phyloP scores from a whole-genome alignment of 2,888 invertebrate species.

The Euzophera pinguis region DNA sequence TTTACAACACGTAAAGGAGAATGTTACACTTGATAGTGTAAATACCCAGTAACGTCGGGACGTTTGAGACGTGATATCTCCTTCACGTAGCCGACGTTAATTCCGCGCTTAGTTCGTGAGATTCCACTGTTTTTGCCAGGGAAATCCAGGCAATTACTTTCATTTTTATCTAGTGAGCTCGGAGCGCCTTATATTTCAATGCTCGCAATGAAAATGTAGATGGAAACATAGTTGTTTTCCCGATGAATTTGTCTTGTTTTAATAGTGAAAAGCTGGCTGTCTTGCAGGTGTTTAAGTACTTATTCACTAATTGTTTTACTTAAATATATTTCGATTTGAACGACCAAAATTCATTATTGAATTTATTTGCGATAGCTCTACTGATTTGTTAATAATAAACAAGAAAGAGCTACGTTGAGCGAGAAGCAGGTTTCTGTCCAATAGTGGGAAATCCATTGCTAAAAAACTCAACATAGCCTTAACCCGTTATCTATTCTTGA shows the following conservation, averaged over 20 bases:
- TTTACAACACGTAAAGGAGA: neutral
- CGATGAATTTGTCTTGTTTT: neutral
- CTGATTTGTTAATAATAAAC: no score
- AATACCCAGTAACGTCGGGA: conserved; percentile 1
- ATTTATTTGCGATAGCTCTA: no score
- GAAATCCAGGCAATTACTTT: conserved; percentile 8
- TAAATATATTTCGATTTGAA: no score
- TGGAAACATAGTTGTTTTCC: neutral
- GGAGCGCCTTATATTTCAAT: neutral
- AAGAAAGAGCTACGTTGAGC: no score
- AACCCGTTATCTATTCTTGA: no score
- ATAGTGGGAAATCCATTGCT: no score
- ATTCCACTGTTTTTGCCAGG: conserved; percentile 7
- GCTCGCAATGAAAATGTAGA: neutral
- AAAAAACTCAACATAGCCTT: no score
- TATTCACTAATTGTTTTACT: no score
- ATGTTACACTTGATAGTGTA: conserved; percentile 5
- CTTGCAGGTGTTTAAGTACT: no score
- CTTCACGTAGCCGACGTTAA: conserved; percentile 11
- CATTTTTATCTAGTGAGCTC: conserved; percentile 5
- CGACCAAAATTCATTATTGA: no score
- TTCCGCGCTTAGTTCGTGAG: conserved; percentile 4
- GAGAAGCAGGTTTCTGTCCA: no score
- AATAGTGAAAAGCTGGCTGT: neutral
- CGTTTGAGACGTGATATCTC: conserved; percentile 9